A percentile compares a stretch with the other conserved stretches of the same genome.
Conservation (phyloP, 1,140 invertebrate species). For the Zaprionus inermis region DNA sequence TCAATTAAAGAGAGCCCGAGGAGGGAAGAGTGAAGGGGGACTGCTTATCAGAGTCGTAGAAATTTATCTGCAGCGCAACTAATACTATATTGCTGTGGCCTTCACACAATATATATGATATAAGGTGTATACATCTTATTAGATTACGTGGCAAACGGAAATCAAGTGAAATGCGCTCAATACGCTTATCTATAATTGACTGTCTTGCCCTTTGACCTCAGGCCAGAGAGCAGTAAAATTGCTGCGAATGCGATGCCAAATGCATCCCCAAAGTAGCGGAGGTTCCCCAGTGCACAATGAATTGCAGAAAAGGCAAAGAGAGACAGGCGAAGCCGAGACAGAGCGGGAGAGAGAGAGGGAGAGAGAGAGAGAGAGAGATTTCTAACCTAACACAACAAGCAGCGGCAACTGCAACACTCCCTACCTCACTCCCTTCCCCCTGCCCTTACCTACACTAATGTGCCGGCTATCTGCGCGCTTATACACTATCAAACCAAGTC, state of each 20-base stretch:
- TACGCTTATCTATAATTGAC: neutral
- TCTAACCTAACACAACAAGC: slow-evolving; percentile 50
- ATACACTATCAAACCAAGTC: slow-evolving; percentile 38
- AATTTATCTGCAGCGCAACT: slow-evolving; percentile 23
- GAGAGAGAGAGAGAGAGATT: neutral
- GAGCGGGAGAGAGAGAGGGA: neutral
- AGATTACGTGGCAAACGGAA: slow-evolving; percentile 59
- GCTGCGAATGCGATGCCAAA: neutral
- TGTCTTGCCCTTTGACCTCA: slow-evolving; percentile 7
- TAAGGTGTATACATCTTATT: slow-evolving; percentile 49
- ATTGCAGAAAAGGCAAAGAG: neutral
- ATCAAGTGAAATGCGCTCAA: slow-evolving; percentile 14
- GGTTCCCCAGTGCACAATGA: slow-evolving; percentile 6
- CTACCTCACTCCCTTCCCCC: too few species aligned
- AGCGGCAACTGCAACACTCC: neutral
- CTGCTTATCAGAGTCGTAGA: slow-evolving; percentile 54
- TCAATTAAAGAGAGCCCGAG: slow-evolving; percentile 49
- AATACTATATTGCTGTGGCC: slow-evolving; percentile 56
- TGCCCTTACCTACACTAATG: neutral
- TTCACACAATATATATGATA: slow-evolving; percentile 16
- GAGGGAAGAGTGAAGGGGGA: neutral
- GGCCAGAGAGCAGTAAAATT: neutral
- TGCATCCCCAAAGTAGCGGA: neutral
- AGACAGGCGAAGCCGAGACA: too few species aligned
- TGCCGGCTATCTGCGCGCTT: slow-evolving; percentile 26